Evolutionary conservation across 2,113 vertebrate species (phyloP).

Genomic region (human (Homo sapiens)): DNA sequence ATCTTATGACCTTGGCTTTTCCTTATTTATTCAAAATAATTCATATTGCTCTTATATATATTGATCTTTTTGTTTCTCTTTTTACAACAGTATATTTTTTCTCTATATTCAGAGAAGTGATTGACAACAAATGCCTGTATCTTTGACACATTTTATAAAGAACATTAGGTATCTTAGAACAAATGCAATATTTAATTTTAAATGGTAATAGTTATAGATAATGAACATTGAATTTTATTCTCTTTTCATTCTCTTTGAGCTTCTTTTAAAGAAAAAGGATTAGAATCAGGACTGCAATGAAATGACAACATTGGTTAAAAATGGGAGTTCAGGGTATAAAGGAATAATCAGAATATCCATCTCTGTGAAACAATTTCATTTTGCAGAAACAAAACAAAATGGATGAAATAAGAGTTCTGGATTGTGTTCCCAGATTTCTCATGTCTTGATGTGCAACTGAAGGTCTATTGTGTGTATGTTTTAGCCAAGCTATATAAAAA

Average conservation of each 20-base stretch:
- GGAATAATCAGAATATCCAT: neutral
- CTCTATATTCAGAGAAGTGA: neutral
- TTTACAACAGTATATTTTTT: neutral
- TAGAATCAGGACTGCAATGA: neutral
- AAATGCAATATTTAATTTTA: neutral
- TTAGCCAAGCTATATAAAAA: neutral
- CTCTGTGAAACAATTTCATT: neutral
- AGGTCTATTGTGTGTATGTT: neutral
- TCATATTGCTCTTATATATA: neutral
- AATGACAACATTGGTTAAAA: neutral
- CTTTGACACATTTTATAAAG: neutral
- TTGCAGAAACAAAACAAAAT: neutral
- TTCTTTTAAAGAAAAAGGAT: neutral
- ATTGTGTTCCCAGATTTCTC: neutral
- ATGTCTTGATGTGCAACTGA: neutral
- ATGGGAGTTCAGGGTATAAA: neutral
- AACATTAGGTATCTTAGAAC: neutral
- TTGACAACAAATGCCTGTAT: neutral
- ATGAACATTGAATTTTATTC: neutral
- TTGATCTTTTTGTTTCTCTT: neutral
- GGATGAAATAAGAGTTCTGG: neutral
- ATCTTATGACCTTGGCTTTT: neutral
- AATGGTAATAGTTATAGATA: neutral
- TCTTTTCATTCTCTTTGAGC: neutral
- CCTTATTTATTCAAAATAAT: neutral